Evolutionary conservation across 2,888 invertebrate genomes (phyloP).

Genomic region (Epinotia bilunana): DNA sequence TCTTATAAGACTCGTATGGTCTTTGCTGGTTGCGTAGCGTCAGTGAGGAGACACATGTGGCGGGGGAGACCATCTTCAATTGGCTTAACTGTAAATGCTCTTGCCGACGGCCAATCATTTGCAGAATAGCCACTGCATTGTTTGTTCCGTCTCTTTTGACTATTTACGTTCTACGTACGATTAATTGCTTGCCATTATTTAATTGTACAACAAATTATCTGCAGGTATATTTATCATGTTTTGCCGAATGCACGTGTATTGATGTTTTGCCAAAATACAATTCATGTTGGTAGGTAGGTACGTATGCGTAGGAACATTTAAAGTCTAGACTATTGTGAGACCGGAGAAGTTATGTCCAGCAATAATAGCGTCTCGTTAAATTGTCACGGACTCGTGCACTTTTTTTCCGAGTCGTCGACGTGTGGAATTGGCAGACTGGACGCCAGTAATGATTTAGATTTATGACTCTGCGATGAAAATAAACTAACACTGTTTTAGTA

Average conservation of each 20-base stretch:
- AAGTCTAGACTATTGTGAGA: slow-evolving; percentile 38
- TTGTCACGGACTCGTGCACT: slow-evolving; percentile 65
- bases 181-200: slow-evolving; percentile 6
- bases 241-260: background rate
- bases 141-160: slow-evolving; percentile 54
- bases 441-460: slow-evolving; percentile 18
- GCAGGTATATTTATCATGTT: background rate
- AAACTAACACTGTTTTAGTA: background rate
- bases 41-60: slow-evolving; percentile 50
- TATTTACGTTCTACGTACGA: background rate
- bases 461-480: slow-evolving; percentile 13
- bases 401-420: slow-evolving; percentile 48
- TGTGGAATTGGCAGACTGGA: slow-evolving; percentile 9
- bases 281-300: background rate
- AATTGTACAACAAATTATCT: slow-evolving; percentile 2
- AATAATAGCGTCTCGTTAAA: slow-evolving; percentile 63
- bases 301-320: background rate
- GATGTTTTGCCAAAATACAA: slow-evolving; percentile 17
- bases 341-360: slow-evolving; percentile 49
- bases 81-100: slow-evolving; percentile 63
- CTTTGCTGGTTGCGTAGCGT: slow-evolving; percentile 49
- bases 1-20: slow-evolving; percentile 55
- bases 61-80: slow-evolving; percentile 68
- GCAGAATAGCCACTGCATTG: slow-evolving; percentile 61
- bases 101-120: slow-evolving; percentile 63